These are phyloP conservation scores for Phragmatobia fuliginosa DNA, from an alignment of 2,888 invertebrate genomes.

Conservation along the genomic window DNA sequence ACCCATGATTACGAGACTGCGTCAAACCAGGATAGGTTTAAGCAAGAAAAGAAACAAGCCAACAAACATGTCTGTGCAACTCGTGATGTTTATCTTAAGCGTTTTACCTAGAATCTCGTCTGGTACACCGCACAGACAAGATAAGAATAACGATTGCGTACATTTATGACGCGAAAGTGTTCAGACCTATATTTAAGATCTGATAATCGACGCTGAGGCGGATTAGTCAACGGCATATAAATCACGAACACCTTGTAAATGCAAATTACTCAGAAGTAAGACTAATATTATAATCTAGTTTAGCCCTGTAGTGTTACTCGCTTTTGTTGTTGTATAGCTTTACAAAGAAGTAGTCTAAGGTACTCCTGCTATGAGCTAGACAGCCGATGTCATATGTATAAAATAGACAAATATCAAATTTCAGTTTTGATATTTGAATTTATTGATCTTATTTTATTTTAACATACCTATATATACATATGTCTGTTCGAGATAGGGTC, in stretches of 20 bases:
- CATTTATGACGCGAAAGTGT: slow-evolving; percentile 30
- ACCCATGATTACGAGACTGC: neutral
- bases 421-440: too few relatives aligned
- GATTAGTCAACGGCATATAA: slow-evolving; percentile 25
- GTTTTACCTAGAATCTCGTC: slow-evolving; percentile 40
- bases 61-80: neutral
- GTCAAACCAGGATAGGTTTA: neutral
- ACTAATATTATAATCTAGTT: neutral
- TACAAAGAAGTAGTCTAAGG: too few relatives aligned
- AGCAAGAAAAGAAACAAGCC: neutral
- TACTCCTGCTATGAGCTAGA: too few relatives aligned
- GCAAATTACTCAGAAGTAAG: slow-evolving; percentile 1
- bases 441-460: neutral
- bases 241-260: slow-evolving; percentile 5
- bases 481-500: too few relatives aligned
- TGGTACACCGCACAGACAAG: slow-evolving; percentile 37
- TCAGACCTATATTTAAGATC: slow-evolving; percentile 45
- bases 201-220: slow-evolving; percentile 40
- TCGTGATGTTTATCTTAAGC: slow-evolving; percentile 39
- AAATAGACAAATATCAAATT: too few relatives aligned
- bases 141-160: slow-evolving; percentile 42
- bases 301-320: too few relatives aligned
- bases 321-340: too few relatives aligned
- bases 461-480: neutral
- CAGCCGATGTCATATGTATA: too few relatives aligned